Percentiles rank a stretch among this genome's conserved stretches.
These are phyloP conservation scores for Drosophila yooni DNA, from an alignment of 2,888 invertebrate species.

Conservation along the genomic window DNA sequence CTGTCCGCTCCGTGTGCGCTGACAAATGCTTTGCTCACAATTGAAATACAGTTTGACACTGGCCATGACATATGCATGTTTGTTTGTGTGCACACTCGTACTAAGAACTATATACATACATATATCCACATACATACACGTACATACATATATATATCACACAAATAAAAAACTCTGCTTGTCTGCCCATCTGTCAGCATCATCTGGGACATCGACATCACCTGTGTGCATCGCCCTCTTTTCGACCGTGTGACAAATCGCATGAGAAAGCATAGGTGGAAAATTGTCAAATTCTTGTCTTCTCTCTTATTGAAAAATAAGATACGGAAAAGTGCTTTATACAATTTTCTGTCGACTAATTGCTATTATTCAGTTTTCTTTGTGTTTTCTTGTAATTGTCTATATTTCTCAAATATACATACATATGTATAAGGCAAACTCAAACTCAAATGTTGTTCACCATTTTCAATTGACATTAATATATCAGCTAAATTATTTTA, in stretches of 20 bases:
- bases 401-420: background rate
- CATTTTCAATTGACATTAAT: too few relatives aligned
- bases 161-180: slow-evolving; percentile 3
- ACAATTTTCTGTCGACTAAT: slow-evolving; percentile 32
- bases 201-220: slow-evolving; percentile 1
- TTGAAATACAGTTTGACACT: slow-evolving; percentile 48
- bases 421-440: background rate
- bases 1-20: slow-evolving; percentile 30
- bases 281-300: slow-evolving; percentile 11
- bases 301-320: background rate
- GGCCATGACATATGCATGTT: slow-evolving; percentile 6
- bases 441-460: background rate
- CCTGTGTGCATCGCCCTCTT: slow-evolving; percentile 15
- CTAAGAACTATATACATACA: slow-evolving; percentile 1
- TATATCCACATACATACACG: too few relatives aligned
- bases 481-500: background rate
- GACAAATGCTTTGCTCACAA: slow-evolving; percentile 32
- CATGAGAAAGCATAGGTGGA: slow-evolving; percentile 6
- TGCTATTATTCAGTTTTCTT: slow-evolving; percentile 15
- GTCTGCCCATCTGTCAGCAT: slow-evolving; percentile 15
- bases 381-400: too few relatives aligned
- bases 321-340: background rate
- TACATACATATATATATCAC: too few relatives aligned
- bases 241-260: slow-evolving; percentile 57
- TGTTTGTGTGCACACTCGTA: slow-evolving; percentile 2